A percentile compares a stretch with the other conserved stretches of the same genome.
Conservation (phyloP, 2,113 vertebrate genomes). For the Brachyistius frenatus region DNA sequence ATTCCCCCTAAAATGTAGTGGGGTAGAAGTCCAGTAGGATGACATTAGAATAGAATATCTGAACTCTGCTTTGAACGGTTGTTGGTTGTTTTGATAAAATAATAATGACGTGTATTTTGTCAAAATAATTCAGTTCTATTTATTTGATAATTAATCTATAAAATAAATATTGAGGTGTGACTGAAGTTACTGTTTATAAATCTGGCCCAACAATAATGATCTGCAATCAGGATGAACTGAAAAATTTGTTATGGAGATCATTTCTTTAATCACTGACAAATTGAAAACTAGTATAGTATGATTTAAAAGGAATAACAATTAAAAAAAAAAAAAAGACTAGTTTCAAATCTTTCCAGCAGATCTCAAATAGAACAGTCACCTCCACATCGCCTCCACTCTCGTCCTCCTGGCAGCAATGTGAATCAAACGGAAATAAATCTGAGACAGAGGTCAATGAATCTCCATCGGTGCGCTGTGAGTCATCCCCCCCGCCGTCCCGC, state of each 20-base stretch:
- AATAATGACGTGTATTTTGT: background rate
- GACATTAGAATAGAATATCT: no score
- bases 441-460: conserved; percentile 50
- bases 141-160: background rate
- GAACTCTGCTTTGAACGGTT: no score
- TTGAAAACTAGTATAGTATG: background rate
- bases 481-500: background rate
- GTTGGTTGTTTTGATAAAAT: background rate
- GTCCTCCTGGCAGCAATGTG: conserved; percentile 21
- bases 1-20: no score
- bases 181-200: background rate
- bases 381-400: background rate
- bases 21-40: no score
- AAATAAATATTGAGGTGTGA: background rate
- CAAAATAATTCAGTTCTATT: background rate
- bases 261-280: background rate
- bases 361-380: background rate
- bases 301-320: background rate
- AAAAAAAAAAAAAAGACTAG: no score
- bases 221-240: background rate
- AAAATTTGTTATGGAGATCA: background rate
- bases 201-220: no score
- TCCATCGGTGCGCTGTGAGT: conserved; percentile 43
- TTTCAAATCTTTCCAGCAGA: no score
- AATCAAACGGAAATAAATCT: conserved; percentile 75